These are phyloP conservation scores for Triops longicaudatus DNA, from an alignment of 1,140 invertebrate genomes.

Conservation along the genomic window DNA sequence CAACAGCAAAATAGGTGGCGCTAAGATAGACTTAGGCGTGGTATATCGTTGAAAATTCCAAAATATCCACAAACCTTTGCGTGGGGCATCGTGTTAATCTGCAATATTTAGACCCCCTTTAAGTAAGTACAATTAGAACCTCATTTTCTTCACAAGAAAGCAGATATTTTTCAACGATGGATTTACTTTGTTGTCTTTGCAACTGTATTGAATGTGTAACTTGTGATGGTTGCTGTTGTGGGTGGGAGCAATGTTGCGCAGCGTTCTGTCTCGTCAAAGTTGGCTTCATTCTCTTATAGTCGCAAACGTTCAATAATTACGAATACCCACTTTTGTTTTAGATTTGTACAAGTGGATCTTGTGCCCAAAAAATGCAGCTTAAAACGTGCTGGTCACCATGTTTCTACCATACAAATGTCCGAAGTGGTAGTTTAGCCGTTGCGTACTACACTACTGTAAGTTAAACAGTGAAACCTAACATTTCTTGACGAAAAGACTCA, in stretches of 20 bases:
- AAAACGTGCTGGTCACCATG: constrained; percentile 77
- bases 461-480: constrained; percentile 25
- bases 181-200: background rate
- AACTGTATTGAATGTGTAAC: background rate
- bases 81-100: background rate
- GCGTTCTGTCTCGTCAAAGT: background rate
- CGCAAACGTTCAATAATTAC: background rate
- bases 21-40: too few relatives aligned
- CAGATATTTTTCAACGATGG: background rate
- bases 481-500: background rate
- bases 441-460: constrained; percentile 62
- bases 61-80: background rate
- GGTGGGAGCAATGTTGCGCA: background rate
- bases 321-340: background rate
- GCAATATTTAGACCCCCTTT: background rate
- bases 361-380: constrained; percentile 53
- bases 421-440: constrained; percentile 62
- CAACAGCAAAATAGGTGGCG: too few relatives aligned
- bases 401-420: constrained; percentile 69
- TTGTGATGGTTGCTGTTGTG: constrained; percentile 7
- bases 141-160: background rate
- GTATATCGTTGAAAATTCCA: too few relatives aligned
- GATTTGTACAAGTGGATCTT: background rate
- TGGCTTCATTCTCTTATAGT: background rate
- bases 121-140: too few relatives aligned